Evolutionary conservation across 2,797 vertebrate species (phyloP).

Genomic region (Pygocentrus nattereri): DNA sequence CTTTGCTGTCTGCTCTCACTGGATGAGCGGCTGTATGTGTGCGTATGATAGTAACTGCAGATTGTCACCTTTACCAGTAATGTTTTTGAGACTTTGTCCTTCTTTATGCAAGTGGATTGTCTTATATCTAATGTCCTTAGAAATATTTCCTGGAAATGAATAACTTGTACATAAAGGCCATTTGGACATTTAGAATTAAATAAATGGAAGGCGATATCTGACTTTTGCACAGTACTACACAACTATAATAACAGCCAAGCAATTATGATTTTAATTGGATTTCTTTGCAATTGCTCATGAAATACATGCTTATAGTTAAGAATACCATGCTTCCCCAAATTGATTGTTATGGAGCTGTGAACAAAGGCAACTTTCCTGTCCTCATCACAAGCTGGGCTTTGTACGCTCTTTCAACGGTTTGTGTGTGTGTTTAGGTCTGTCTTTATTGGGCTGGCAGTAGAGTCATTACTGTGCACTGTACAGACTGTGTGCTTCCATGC

Average conservation of each 20-base stretch:
- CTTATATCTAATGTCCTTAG: too few species aligned
- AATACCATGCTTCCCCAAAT: background rate
- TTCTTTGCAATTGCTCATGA: conserved; percentile 4
- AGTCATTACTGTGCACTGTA: conserved; percentile 78
- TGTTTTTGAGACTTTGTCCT: background rate
- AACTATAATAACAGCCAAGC: conserved; percentile 13
- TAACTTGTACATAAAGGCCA: too few species aligned
- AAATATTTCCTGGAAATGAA: too few species aligned
- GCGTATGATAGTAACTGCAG: conserved; percentile 12
- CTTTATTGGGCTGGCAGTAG: conserved; percentile 75
- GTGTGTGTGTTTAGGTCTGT: conserved; percentile 69
- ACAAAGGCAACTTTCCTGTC: conserved; percentile 22
- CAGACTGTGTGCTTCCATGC: conserved; percentile 77
- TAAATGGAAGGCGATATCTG: too few species aligned
- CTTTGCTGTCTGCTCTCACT: conserved; percentile 81
- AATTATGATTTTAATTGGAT: background rate
- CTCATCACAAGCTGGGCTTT: conserved; percentile 22
- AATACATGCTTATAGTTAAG: conserved; percentile 13
- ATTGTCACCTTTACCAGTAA: conserved; percentile 17
- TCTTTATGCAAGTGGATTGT: too few species aligned
- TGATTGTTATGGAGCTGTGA: conserved; percentile 3
- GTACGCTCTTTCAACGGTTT: background rate
- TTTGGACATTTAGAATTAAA: too few species aligned
- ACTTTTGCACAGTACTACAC: too few species aligned
- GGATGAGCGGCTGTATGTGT: conserved; percentile 65